Conservation (phyloP, 2,113 vertebrate species). For the Equus quagga region DNA sequence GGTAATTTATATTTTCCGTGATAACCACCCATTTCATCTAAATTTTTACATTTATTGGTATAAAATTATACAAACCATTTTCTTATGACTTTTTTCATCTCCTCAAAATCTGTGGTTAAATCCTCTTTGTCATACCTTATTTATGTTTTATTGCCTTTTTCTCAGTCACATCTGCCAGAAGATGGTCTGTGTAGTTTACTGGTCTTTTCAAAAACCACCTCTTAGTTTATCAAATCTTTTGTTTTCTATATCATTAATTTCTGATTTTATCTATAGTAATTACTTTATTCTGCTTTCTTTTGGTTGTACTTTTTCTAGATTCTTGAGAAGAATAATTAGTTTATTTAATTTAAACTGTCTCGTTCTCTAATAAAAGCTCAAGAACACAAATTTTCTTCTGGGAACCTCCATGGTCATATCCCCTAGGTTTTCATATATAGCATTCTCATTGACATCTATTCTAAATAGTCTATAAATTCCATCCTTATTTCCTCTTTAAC, state of each 20-base stretch:
- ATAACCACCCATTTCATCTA: slow-evolving; percentile 50
- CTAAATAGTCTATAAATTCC: slow-evolving; percentile 50
- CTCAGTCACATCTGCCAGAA: slow-evolving; percentile 22
- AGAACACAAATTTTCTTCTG: slow-evolving; percentile 46
- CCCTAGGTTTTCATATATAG: background rate
- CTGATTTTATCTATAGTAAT: slow-evolving; percentile 49
- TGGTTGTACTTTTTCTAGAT: slow-evolving; percentile 51
- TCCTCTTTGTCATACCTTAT: background rate
- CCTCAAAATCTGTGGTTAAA: slow-evolving; percentile 36
- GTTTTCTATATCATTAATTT: slow-evolving; percentile 61
- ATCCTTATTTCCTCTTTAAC: slow-evolving; percentile 63
- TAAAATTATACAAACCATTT: slow-evolving; percentile 50
- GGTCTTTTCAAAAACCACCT: slow-evolving; percentile 43
- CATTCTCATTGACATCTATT: slow-evolving; percentile 36
- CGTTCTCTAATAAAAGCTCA: slow-evolving; percentile 57
- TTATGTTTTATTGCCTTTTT: slow-evolving; percentile 49
- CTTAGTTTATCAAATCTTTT: slow-evolving; percentile 54
- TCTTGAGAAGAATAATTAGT: slow-evolving; percentile 59
- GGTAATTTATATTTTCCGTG: slow-evolving; percentile 54
- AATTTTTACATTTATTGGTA: slow-evolving; percentile 59
- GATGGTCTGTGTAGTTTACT: slow-evolving; percentile 29
- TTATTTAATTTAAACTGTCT: slow-evolving; percentile 57
- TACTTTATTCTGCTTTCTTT: slow-evolving; percentile 55
- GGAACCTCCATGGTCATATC: slow-evolving; percentile 10
- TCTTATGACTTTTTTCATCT: background rate